Evolutionary conservation across 2,797 vertebrate species (phyloP).

Genomic region (Catostomus latipinnis): DNA sequence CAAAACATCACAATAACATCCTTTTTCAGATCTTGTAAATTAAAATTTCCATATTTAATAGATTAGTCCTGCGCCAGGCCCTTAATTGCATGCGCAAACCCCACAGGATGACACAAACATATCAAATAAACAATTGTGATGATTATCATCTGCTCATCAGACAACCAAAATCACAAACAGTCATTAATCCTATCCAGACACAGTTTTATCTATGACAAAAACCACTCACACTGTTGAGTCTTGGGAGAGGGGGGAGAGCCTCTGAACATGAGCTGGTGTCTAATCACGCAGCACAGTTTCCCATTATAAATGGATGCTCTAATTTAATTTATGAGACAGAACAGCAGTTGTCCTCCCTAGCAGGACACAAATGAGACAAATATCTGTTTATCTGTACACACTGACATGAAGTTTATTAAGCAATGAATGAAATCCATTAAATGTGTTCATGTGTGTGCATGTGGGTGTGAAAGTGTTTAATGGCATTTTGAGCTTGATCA

Average conservation of each 20-base stretch:
- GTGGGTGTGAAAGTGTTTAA: slow-evolving; percentile 21
- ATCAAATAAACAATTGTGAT: neutral
- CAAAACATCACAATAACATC: neutral
- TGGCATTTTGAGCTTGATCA: slow-evolving; percentile 4
- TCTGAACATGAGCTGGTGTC: slow-evolving; percentile 48
- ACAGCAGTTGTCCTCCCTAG: slow-evolving; percentile 54
- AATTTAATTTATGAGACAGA: slow-evolving; percentile 60
- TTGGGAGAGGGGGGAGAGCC: slow-evolving; percentile 43
- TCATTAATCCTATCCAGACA: neutral
- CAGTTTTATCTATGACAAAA: neutral
- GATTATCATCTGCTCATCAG: neutral
- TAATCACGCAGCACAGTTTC: slow-evolving; percentile 53
- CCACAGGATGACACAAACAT: neutral
- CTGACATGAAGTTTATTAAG: slow-evolving; percentile 50
- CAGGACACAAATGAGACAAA: slow-evolving; percentile 61
- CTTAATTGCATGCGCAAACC: neutral
- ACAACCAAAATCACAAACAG: slow-evolving; percentile 18
- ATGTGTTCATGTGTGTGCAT: neutral
- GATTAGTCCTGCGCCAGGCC: neutral
- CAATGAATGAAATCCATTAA: slow-evolving; percentile 41
- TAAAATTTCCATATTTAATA: slow-evolving; percentile 7
- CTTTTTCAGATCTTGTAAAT: slow-evolving; percentile 8
- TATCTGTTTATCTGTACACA: slow-evolving; percentile 40
- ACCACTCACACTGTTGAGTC: slow-evolving; percentile 8
- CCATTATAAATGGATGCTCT: slow-evolving; percentile 54